phyloP scores from a whole-genome alignment of 2,888 invertebrate species.

The Nomada lathburiana region DNA sequence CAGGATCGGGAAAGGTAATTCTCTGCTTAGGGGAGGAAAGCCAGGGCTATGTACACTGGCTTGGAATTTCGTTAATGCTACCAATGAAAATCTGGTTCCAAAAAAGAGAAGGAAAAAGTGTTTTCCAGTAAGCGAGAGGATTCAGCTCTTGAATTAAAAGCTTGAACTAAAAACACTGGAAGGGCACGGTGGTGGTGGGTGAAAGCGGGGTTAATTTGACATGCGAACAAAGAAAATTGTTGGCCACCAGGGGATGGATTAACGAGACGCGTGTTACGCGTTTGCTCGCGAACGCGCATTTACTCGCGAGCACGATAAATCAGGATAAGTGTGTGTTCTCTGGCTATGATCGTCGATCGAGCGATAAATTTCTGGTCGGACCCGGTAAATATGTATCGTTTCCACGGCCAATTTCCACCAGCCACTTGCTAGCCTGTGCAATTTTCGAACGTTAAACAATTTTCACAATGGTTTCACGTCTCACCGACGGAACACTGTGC shows the following conservation, averaged over 20 bases:
- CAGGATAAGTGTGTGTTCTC: conserved; percentile 54
- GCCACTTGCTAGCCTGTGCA: neutral
- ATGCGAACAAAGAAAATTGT: conserved; percentile 27
- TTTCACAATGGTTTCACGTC: neutral
- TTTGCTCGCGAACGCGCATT: conserved; percentile 24
- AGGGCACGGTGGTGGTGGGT: neutral
- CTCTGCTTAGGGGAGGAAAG: neutral
- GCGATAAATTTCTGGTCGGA: conserved; percentile 50
- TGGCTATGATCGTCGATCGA: conserved; percentile 55
- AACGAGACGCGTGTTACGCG: conserved; percentile 20
- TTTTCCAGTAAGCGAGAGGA: conserved; percentile 17
- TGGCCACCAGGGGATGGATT: conserved; percentile 12
- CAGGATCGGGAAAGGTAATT: conserved; percentile 30
- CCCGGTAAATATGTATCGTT: conserved; percentile 49
- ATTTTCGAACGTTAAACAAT: conserved; percentile 35
- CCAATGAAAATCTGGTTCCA: conserved; percentile 2
- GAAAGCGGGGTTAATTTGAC: conserved; percentile 18
- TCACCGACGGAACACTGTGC: conserved; percentile 4
- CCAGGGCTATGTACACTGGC: neutral
- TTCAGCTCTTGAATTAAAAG: conserved; percentile 24
- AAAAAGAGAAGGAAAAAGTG: conserved; percentile 1
- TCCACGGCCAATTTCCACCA: conserved; percentile 23
- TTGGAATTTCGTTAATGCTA: conserved; percentile 1
- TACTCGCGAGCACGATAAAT: conserved; percentile 42
- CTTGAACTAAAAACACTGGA: neutral